Percentiles rank a stretch among this genome's conserved stretches.
These are phyloP conservation scores for Rhyzopertha dominica DNA, from an alignment of 1,140 invertebrate genomes.

Conservation along the genomic window DNA sequence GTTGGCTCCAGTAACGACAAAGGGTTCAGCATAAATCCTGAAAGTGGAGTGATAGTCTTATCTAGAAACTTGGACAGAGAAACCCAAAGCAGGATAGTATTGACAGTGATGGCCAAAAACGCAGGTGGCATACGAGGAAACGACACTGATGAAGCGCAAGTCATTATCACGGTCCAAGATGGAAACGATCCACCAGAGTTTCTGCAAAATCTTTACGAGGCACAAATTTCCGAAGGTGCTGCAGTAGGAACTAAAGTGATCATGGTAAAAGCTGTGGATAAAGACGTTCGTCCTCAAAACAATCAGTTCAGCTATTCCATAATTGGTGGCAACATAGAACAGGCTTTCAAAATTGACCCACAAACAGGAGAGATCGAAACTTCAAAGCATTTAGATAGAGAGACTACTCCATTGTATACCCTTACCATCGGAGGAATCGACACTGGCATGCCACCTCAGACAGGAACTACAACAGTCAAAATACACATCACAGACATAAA, in stretches of 20 bases:
- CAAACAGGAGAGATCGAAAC: constrained; percentile 79
- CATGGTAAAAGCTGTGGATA: constrained; percentile 81
- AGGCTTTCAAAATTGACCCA: constrained; percentile 85
- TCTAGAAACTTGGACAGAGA: constrained; percentile 81
- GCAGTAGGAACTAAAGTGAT: constrained; percentile 65
- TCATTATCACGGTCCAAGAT: constrained; percentile 89
- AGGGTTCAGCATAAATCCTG: constrained; percentile 82
- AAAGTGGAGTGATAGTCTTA: constrained; percentile 79
- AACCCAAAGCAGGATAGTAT: constrained; percentile 81
- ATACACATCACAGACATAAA: constrained; percentile 81
- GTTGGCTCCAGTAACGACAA: constrained; percentile 89
- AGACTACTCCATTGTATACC: constrained; percentile 69
- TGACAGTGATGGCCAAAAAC: constrained; percentile 94
- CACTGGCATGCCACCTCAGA: constrained; percentile 79
- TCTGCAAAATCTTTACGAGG: constrained; percentile 66
- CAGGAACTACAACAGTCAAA: constrained; percentile 76
- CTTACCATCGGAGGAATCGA: constrained; percentile 88
- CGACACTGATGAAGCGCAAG: constrained; percentile 91
- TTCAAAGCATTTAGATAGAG: constrained; percentile 70
- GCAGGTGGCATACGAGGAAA: constrained; percentile 86
- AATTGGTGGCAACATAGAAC: constrained; percentile 73
- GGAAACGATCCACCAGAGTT: constrained; percentile 95
- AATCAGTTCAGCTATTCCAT: constrained; percentile 91
- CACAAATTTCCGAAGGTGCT: constrained; percentile 72
- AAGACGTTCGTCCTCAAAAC: constrained; percentile 85